Base-by-base conservation (phyloP, 92 coral and sea anemone species). In the Porites divaricata region DNA sequence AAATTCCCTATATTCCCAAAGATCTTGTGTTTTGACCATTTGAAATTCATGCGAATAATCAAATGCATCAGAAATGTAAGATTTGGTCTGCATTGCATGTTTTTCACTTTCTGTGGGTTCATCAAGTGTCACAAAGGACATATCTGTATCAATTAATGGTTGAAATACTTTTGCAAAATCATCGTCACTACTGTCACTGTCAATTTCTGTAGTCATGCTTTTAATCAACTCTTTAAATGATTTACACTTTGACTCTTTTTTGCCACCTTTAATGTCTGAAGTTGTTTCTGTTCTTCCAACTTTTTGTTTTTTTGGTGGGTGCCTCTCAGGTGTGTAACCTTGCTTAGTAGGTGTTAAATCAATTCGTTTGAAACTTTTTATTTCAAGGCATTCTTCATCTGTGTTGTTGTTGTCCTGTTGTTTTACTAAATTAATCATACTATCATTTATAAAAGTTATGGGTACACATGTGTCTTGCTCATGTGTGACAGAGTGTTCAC, bases 291-390 rank as follows among this genome's bases (percentile, higher is more conserved):
- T 57, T 17, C 50, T 72, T 49, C 24, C 19, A 17, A 48, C 58
- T 49, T 45, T 71, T 71, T 71, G 76, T 17, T 71, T 71, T 71
- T 71, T 71, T 49, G 76, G 15, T 20, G 70, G 76, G 57, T 71
- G 59, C 41, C 61, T 48, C n/a, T 71, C 76, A 13, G 76, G 76
- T 2, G 76, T 71, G 9, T 71, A 71, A 48, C 59, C 76, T 48
- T 71, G 76, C 58, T 50, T 71, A 16, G 19, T 50, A 17, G 76
- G 76, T 13, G 76, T 71, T 41, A 71, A 21, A 71, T 71, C 58
- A 71, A 71, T 11, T 16, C 59, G 26, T 19, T 49, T 71, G 56
- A 16, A 45, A 19, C 59, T 71, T 71, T 6, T 23, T 71, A 9
- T 45, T 71, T 20, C 76, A 16, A 41, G n/a, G 28, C 28, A 70